These are phyloP conservation scores for Bombus waltoni DNA, from an alignment of 1,140 invertebrate species.

Conservation along the genomic window DNA sequence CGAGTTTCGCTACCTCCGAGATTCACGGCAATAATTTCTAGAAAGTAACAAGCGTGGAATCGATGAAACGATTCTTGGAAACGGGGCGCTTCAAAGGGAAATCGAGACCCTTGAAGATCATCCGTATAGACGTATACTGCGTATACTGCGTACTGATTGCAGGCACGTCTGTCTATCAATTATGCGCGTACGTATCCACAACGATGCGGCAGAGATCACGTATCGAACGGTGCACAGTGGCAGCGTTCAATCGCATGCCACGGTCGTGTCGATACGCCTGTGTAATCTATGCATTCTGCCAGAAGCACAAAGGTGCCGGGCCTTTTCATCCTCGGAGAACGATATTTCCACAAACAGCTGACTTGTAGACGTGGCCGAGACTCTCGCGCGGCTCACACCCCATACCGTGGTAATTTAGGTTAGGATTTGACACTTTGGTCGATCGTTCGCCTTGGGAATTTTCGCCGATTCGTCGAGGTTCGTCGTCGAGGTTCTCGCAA, in stretches of 20 bases:
- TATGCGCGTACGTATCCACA: constrained; percentile 24
- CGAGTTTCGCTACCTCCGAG: no score
- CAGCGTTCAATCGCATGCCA: constrained; percentile 56
- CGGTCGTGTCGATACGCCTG: constrained; percentile 43
- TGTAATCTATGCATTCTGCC: constrained; percentile 41
- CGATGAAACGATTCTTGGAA: not conserved
- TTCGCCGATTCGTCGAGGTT: no score
- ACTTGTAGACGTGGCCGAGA: no score
- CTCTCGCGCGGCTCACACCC: no score
- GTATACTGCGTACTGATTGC: constrained; percentile 7
- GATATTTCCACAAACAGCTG: no score
- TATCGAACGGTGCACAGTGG: constrained; percentile 50
- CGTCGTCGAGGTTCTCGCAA: no score
- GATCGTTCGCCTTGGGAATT: no score
- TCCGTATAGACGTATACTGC: not conserved
- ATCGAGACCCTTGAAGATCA: constrained; percentile 39
- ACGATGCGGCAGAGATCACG: constrained; percentile 39
- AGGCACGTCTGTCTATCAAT: constrained; percentile 36
- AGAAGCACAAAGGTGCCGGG: constrained; percentile 34
- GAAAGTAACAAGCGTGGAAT: no score
- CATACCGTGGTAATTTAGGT: no score
- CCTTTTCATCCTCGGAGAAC: constrained; percentile 2
- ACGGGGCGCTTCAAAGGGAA: not conserved
- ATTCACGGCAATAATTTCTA: no score
- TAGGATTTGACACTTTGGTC: no score